These are phyloP conservation scores for Agriopis aurantiaria DNA, from an alignment of 2,888 invertebrate species.

Conservation along the genomic window DNA sequence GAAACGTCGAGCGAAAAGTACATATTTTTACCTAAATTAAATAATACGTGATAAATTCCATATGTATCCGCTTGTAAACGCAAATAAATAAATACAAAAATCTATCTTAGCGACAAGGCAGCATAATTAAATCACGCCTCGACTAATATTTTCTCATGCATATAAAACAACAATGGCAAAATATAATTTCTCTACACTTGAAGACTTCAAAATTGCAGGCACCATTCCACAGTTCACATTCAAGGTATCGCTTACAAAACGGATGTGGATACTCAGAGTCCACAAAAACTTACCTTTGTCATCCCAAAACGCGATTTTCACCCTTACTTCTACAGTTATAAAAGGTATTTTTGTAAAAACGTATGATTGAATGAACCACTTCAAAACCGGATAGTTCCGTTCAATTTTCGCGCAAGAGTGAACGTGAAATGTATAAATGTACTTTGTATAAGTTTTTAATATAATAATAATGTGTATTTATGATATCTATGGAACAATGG, in stretches of 20 bases:
- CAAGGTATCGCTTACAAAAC: constrained; percentile 58
- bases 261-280: constrained; percentile 63
- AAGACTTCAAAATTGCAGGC: constrained; percentile 26
- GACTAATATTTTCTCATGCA: constrained; percentile 7
- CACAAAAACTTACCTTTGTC: constrained; percentile 49
- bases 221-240: constrained; percentile 33
- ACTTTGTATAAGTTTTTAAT: constrained; percentile 82
- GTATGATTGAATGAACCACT: constrained; percentile 61
- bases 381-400: constrained; percentile 81
- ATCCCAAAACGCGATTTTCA: constrained; percentile 29
- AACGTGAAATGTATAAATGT: constrained; percentile 69
- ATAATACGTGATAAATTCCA: no score
- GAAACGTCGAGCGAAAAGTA: no score
- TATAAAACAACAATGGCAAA: constrained; percentile 10
- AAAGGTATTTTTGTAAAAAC: constrained; percentile 19
- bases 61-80: no score
- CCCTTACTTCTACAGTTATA: constrained; percentile 38
- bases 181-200: constrained; percentile 26
- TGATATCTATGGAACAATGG: constrained; percentile 49
- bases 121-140: not conserved
- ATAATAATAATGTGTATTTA: constrained; percentile 69
- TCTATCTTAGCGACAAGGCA: not conserved
- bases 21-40: no score
- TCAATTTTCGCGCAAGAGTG: constrained; percentile 79
- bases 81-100: not conserved